Base-by-base conservation (phyloP, 2,888 invertebrate species). In the Leptopterna dolabrata region DNA sequence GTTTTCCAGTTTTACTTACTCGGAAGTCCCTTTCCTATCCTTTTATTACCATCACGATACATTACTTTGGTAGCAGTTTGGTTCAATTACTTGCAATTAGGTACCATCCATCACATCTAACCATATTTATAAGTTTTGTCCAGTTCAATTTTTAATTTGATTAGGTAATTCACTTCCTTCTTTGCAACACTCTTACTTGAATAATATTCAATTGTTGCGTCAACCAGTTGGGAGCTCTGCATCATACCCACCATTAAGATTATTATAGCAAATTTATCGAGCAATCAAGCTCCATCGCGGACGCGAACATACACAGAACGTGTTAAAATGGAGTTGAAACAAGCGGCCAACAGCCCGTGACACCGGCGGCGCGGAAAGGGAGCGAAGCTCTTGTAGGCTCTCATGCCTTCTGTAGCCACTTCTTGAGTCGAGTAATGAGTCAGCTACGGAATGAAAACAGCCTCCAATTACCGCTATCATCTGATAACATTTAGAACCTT, bases 361-460 rank as follows among this genome's bases (percentile, higher is more conserved):
- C 63, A 63, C 24, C 63, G 63, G 7, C 63, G 11, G 63, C 24
- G 24, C 19, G 24, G 16, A 55, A 55, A 55, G 55, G 6, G 16
- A 19, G 19, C n/a, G n/a, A 16, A 11, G 51, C 51, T 51, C n/a
- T 51, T 51, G 51, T n/a, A n/a, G 51, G 51, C 27, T 63, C 63
- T 63, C 63, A 63, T 63, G 63, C 24, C 36, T 36, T 36, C 4
- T 7, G 4, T 36, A 2, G 36, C 4, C 2, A 7, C 36, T 36
- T 24, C 24, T 24, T 27, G 24, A 19, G 63, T 24, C n/a, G 24
- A 24, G 29, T 73, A 73, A 73, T 73, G 73, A 73, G 73, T 36
- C 73, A 73, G 36, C 41, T 16, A 41, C 9, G 73, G 73, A 73
- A 73, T 73, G 73, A 73, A 73, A 73, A 73, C 36, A 73, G 73